Base-by-base conservation (phyloP, 2,113 vertebrate species). In the Alectura lathami region DNA sequence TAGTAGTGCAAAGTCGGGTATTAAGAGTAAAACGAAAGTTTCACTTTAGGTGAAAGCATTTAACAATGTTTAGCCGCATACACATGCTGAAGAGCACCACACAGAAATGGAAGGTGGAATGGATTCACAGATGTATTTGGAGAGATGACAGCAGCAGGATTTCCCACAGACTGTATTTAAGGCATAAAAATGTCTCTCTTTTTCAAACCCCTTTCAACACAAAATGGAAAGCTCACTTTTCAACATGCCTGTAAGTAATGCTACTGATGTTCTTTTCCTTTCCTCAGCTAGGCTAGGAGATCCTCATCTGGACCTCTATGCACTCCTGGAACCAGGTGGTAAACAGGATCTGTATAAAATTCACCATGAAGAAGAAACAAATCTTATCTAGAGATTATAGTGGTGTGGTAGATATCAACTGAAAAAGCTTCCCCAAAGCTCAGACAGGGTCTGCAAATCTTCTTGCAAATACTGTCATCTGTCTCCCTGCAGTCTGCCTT, bases 1-100 rank as follows among this genome's bases (percentile, higher is more conserved):
- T 86, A 88, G 15, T 91, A 91, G 63, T 36, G 40, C 79, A 92
- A 86, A 93, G 51, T 59, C 70, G 95, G 54, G 40, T 95, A 91
- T 78, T 73, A 88, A 88, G 47, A 95, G 21, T 53, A 64, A 93
- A 90, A 91, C 5, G 16, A 11, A 89, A 72, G 24, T 73, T 88
- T 43, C 4, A 68, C 79, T 93, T 78, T 54, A 92, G 90, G 43
- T 30, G 51, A 88, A 86, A 86, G 22, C 51, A 80, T 64, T 87
- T 83, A 88, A 89, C 56, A 77, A 56, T 38, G n/a, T 69, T 69
- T 50, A 67, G 59, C 42, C 22, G 83, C 29, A 27, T 60, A 30
- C 16, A 54, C n/a, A 74, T 13, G 11, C 1, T 32, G 38, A 95
- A n/a, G 17, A 82, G 30, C 8, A 30, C 38, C 79, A 77, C 1